Evolutionary conservation across 2,888 invertebrate species (phyloP), one percentile per base, ranked within the genome.

Genomic region (Endotricha flammealis): DNA sequence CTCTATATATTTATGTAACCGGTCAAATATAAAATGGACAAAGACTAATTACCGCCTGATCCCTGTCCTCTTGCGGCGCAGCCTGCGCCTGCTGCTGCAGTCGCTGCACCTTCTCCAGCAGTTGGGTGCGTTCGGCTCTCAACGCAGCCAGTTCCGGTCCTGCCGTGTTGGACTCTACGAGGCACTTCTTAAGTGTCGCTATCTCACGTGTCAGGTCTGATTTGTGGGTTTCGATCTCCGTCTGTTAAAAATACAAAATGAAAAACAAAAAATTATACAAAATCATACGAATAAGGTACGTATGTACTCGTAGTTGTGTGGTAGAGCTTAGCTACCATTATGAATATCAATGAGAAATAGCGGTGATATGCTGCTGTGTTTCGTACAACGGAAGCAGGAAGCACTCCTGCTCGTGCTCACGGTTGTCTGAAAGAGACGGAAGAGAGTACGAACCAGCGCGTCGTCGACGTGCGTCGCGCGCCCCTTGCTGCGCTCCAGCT

Each of bases 141-240:
- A 71, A 71, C 3, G 73, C 38, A 10, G 53, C 53, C 32, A 72
- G 67, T 40, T 81, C 82, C 14, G 78, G 72, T 6, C 65, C n/a
- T n/a, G n/a, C n/a, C n/a, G n/a, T 62, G 57, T 44, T 30, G 5
- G 42, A 34, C 4, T 57, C 64, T 0, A 53, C 32, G 12, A 89
- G 45, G 40, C 77, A 80, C 43, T 73, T 55, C 64, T 64, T 72
- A 6, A 88, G 60, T 0, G 69, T 58, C 1, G 75, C 64, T 3
- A 88, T 69, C 54, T 88, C 81, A 6, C 70, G 71, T 5, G 75
- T 66, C 25, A 88, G 50, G 10, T 78, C 71, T 0, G 58, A 52
- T 36, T 81, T 83, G 45, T 88, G 88, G 23, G 67, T 64, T 43
- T 87, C 83, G 17, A 88, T 68, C 52, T 88, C 87, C 14, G 70